Evolutionary conservation across 2,888 invertebrate species (phyloP).

Genomic region (Rhogogaster chlorosoma): DNA sequence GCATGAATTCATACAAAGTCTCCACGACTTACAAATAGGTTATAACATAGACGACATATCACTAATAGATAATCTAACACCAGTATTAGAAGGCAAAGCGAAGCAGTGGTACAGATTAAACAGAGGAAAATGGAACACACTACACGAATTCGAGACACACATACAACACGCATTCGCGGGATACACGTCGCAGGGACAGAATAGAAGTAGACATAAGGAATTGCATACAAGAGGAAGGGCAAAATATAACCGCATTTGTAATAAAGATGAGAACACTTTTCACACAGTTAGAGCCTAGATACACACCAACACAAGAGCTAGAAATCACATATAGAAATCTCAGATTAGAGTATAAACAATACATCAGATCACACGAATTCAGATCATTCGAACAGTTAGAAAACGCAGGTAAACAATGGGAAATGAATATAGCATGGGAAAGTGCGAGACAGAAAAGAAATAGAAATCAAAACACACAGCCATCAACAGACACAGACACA

Average conservation of each 20-base stretch:
- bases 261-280: background rate
- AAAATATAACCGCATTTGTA: background rate
- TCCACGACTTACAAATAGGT: too few relatives aligned
- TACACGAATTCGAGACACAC: background rate
- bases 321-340: slow-evolving; percentile 11
- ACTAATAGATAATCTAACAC: too few relatives aligned
- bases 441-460: background rate
- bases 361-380: background rate
- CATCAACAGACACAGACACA: background rate
- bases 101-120: too few relatives aligned
- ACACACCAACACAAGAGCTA: background rate
- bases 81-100: too few relatives aligned
- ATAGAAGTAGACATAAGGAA: background rate
- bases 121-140: background rate
- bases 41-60: too few relatives aligned
- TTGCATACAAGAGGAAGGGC: background rate
- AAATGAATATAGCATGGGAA: background rate
- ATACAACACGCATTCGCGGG: background rate
- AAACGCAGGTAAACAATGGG: background rate
- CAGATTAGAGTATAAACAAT: background rate
- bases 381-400: background rate
- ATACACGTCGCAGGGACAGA: background rate
- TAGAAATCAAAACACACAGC: background rate
- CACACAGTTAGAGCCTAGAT: background rate
- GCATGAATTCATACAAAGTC: too few relatives aligned